These are phyloP conservation scores for Ageneiosus marmoratus DNA, from an alignment of 2,113 vertebrate genomes.

Conservation along the genomic window DNA sequence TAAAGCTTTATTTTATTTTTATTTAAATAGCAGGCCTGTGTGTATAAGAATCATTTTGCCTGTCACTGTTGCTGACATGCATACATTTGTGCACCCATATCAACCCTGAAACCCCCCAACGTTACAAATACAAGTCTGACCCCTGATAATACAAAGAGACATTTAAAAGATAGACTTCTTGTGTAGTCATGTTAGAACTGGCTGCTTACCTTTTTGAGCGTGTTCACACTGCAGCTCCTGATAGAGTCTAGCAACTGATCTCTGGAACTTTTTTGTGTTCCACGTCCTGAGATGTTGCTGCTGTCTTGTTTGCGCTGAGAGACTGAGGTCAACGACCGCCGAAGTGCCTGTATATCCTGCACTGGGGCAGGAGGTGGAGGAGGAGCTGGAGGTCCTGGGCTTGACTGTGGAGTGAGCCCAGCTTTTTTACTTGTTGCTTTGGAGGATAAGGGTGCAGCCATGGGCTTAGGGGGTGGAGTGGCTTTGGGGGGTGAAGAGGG, in stretches of 20 bases:
- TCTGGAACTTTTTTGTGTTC: constrained; percentile 78
- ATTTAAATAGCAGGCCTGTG: too few relatives aligned
- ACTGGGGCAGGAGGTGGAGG: constrained; percentile 66
- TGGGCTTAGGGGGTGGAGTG: neutral
- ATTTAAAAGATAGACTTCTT: neutral
- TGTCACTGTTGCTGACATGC: too few relatives aligned
- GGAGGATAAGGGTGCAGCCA: neutral
- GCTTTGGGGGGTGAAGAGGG: constrained; percentile 7
- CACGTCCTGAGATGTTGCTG: constrained; percentile 55
- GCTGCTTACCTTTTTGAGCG: constrained; percentile 79
- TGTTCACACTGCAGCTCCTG: constrained; percentile 79
- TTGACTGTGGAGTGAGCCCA: constrained; percentile 6
- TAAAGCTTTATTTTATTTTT: too few relatives aligned
- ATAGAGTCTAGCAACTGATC: constrained; percentile 85
- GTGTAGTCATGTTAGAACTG: neutral
- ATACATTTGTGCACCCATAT: too few relatives aligned
- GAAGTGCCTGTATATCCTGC: constrained; percentile 72
- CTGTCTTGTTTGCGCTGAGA: constrained; percentile 80
- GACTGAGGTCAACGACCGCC: constrained; percentile 76
- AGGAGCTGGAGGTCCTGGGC: neutral
- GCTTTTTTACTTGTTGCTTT: constrained; percentile 21
- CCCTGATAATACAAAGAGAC: too few relatives aligned
- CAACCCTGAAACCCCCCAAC: too few relatives aligned
- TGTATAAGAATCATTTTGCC: too few relatives aligned
- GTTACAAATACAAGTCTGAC: too few relatives aligned